Conservation (phyloP, 2,797 vertebrate species). For the Amphiprion clarkii region DNA sequence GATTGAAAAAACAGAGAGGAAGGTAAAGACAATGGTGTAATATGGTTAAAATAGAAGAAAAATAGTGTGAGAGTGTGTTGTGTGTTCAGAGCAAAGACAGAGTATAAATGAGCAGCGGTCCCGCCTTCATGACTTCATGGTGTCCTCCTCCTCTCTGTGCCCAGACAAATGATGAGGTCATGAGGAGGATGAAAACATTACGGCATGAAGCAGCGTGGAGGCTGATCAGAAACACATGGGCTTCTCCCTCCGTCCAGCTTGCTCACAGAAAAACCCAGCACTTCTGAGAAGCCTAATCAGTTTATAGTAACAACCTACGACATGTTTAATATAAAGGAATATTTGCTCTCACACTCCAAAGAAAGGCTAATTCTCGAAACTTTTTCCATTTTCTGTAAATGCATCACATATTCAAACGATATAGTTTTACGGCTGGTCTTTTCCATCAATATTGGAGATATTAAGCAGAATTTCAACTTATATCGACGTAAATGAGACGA, state of each 20-base stretch:
- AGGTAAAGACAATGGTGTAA: neutral
- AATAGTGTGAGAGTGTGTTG: neutral
- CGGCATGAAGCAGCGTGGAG: constrained; percentile 38
- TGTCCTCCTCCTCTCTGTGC: neutral
- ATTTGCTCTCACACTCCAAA: neutral
- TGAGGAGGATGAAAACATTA: constrained; percentile 60
- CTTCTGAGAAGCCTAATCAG: constrained; percentile 6
- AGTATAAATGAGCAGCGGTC: neutral
- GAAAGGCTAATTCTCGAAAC: neutral
- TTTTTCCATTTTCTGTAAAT: neutral
- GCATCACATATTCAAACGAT: neutral
- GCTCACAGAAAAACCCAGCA: neutral
- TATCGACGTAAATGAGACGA: too few relatives aligned
- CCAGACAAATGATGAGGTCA: constrained; percentile 63
- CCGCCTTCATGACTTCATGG: constrained; percentile 50
- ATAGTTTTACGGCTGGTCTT: too few relatives aligned
- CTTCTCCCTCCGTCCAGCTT: constrained; percentile 15
- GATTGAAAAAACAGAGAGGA: too few relatives aligned
- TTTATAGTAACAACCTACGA: neutral
- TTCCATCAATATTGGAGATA: too few relatives aligned
- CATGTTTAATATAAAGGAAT: neutral
- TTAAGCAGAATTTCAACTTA: too few relatives aligned
- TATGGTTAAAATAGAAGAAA: neutral
- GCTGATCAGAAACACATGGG: constrained; percentile 67
- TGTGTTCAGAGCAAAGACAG: neutral